Evolutionary conservation across 2,888 invertebrate genomes (phyloP), one percentile per base, ranked within the genome.

Genomic region (Tiliacea citrago): DNA sequence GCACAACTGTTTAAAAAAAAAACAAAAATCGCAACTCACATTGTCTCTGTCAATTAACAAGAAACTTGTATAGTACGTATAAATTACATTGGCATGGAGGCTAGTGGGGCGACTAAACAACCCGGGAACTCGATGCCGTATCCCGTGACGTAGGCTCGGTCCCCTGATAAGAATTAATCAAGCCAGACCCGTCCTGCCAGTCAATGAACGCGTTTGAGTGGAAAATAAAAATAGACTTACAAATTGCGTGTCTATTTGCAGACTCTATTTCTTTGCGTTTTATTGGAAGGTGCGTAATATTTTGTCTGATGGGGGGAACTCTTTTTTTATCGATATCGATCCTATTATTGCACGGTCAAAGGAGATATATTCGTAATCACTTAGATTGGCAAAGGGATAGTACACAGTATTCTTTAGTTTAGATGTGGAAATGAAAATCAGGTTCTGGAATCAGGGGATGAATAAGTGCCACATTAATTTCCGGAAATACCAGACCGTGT

Each of bases 161-260:
- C 80, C 81, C 86, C 70, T 74, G 81, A 83, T 81, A 81, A 80
- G 81, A 84, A 86, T 86, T 86, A 84, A 84, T 83, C 76, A 86
- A 86, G 83, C 70, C 79, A 79, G 69, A 72, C 80, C 72, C 71
- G 71, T 73, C 71, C 73, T 63, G 66, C 65, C 66, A 79, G 73
- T 77, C 75, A 73, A 84, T 85, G 76, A 68, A 86, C 47, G 70
- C 75, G 79, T 73, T 79, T 73, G 72, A 79, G 83, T 76, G 74
- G 76, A 74, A 74, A 76, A 79, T 72, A 84, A 72, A 85, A 79
- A 84, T 70, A 70, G 58, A 71, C 45, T 21, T 16, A 68, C 61
- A 62, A 79, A 82, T 76, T 82, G 55, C 55, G 47, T 68, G 68
- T 82, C 35, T 62, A 51, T 73, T 81, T 75, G 45, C 39, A 42